Evolutionary conservation across 2,888 invertebrate genomes (phyloP).

Genomic region (Eupithecia exiguata): DNA sequence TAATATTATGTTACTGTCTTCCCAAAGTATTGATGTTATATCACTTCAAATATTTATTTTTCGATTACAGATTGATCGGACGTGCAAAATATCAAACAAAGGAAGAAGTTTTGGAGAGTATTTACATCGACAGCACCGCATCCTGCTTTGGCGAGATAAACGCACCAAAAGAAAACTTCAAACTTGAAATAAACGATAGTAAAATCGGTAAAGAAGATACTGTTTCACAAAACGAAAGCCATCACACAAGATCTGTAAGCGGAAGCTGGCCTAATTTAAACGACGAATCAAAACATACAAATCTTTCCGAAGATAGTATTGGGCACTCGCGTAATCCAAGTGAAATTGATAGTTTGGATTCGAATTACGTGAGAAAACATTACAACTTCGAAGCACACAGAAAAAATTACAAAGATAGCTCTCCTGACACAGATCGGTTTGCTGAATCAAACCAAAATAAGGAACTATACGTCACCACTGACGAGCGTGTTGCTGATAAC

Average conservation of each 20-base stretch:
- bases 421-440: conserved; percentile 76
- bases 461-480: conserved; percentile 72
- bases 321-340: conserved; percentile 80
- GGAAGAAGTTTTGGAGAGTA: conserved; percentile 79
- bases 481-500: conserved; percentile 71
- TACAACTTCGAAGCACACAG: conserved; percentile 80
- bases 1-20: not conserved
- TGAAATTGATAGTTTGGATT: conserved; percentile 84
- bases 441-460: conserved; percentile 66
- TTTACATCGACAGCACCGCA: conserved; percentile 80
- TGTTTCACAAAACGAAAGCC: conserved; percentile 68
- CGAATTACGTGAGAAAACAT: conserved; percentile 83
- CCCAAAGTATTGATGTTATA: not conserved
- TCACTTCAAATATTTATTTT: conserved; percentile 18
- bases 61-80: conserved; percentile 74
- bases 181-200: conserved; percentile 58
- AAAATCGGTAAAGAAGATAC: conserved; percentile 71
- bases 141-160: conserved; percentile 81
- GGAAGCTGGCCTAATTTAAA: conserved; percentile 80
- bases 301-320: conserved; percentile 79
- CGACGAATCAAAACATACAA: conserved; percentile 73
- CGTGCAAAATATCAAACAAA: conserved; percentile 80
- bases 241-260: conserved; percentile 70
- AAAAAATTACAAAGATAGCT: conserved; percentile 76
- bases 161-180: conserved; percentile 69